Base-by-base conservation (phyloP, 2,888 invertebrate genomes). In the Idaea straminata region DNA sequence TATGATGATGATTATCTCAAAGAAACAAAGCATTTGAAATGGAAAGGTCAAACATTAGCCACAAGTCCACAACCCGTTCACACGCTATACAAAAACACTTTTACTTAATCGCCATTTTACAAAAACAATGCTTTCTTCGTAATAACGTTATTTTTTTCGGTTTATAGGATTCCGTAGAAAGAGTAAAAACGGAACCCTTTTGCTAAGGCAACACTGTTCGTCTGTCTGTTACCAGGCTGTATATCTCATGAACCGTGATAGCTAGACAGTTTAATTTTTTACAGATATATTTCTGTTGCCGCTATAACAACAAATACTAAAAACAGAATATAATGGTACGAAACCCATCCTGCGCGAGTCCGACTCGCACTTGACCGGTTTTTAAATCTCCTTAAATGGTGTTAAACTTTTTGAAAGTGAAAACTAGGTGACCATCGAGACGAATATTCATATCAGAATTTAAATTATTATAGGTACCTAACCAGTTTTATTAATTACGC, bases 61-160 rank as follows among this genome's bases (percentile, higher is more conserved):
- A 62, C 67, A 62, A 62, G 74, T 74, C 71, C 75, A 62, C 67
- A 62, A 62, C n/a, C 61, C 74, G 79, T 87, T 89, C 89, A 76
- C 88, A 89, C 88, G 86, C 80, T 83, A 82, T 80, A 82, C 79
- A 77, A 78, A 79, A 66, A 70, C 86, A 89, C 89, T 90, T 89
- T 91, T 89, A 90, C 72, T 88, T 88, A 89, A 90, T 89, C 87
- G 84, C 79, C 73, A 76, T 75, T 81, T 83, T 85, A 89, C 88
- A 84, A 62, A 83, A 86, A 86, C 87, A 85, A 86, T 84, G 84
- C 85, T 87, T 83, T 87, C 83, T 80, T 87, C 76, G 75, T 78
- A 81, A 47, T 47, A 10, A 47, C 13, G 47, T 47, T 47, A 47
- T 47, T 47, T 47, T 38, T 47, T 47, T 6, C 7, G 7, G 47